A percentile compares a stretch with the other conserved stretches of the same genome.
phyloP scores from a whole-genome alignment of 2,797 vertebrate species.

The Tarsius wallacei region DNA sequence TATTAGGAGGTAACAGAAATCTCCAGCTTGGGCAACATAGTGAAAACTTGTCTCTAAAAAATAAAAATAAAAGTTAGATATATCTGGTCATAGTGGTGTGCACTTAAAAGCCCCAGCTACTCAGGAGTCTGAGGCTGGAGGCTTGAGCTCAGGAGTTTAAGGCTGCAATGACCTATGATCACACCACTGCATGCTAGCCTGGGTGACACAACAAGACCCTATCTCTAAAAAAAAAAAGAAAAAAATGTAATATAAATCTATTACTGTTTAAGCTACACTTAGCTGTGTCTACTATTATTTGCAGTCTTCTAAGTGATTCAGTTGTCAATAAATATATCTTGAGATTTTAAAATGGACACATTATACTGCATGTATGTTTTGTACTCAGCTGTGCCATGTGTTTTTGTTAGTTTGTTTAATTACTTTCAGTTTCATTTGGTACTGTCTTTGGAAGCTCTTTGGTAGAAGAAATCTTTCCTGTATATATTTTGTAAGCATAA shows the following conservation, averaged over 20 bases:
- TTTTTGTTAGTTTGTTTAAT: slow-evolving; percentile 16
- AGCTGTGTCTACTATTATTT: slow-evolving; percentile 17
- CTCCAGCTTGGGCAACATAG: no score
- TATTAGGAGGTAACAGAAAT: slow-evolving; percentile 28
- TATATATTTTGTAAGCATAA: background rate
- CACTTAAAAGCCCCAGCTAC: no score
- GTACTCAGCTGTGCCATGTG: background rate
- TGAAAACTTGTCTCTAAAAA: no score
- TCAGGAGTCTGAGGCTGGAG: no score
- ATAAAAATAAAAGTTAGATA: no score
- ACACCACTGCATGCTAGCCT: no score
- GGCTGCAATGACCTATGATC: no score
- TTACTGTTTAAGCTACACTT: background rate
- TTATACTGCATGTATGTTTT: background rate
- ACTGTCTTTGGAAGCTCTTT: background rate
- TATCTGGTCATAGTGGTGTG: no score
- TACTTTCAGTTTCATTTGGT: background rate
- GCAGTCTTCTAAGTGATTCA: background rate
- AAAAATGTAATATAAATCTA: background rate
- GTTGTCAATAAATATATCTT: slow-evolving; percentile 9
- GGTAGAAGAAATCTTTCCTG: background rate
- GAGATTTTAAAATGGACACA: background rate
- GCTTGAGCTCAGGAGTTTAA: no score
- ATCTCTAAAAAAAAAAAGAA: no score
- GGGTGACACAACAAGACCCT: no score